Base-by-base conservation (phyloP, 2,888 invertebrate genomes). In the Chloroclystis v-ata region DNA sequence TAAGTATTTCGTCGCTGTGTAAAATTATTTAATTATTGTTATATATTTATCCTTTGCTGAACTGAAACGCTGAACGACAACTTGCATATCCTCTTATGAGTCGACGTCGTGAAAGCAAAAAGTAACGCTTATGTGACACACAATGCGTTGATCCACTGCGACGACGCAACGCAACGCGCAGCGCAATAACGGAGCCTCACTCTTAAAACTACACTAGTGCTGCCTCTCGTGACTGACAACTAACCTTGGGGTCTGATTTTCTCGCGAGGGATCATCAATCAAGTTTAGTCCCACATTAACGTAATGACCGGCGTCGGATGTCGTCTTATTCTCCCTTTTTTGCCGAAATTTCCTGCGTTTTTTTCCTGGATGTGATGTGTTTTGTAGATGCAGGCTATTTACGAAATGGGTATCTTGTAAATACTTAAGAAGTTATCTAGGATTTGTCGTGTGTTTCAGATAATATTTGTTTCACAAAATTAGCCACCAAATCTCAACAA, bases 261-360 rank as follows among this genome's bases (percentile, higher is more conserved):
- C 44, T 33, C 30, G 37, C 28, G 28, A 20, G 14, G 9, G 60
- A 73, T 78, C 83, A 86, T 86, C 84, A 82, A 86, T 86, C 86
- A 86, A 82, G 84, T 86, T 86, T 86, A 86, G 81, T 83, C 83
- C 79, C 84, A 80, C 86, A 85, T 86, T 85, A 85, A 79, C 81
- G 86, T 85, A 86, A 86, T 84, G 86, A 85, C 84, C 80, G 79
- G 67, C 80, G 78, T 74, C 79, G 82, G 81, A 84, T 85, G 84
- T 83, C 84, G 79, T 81, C 79, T 78, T 83, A 82, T 83, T 84
- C 85, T 79, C 72, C 71, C 73, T 73, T 80, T 78, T 80, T 77
- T 75, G 72, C 65, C 37, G 33, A 51, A 71, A 69, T 69, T 73
- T 71, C 69, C 71, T 35, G 20, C 24, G 20, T 10, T 16, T 16